Percentiles rank a stretch among this genome's conserved stretches.
phyloP scores from a whole-genome alignment of 2,113 vertebrate species.

The Seriola dumerili region DNA sequence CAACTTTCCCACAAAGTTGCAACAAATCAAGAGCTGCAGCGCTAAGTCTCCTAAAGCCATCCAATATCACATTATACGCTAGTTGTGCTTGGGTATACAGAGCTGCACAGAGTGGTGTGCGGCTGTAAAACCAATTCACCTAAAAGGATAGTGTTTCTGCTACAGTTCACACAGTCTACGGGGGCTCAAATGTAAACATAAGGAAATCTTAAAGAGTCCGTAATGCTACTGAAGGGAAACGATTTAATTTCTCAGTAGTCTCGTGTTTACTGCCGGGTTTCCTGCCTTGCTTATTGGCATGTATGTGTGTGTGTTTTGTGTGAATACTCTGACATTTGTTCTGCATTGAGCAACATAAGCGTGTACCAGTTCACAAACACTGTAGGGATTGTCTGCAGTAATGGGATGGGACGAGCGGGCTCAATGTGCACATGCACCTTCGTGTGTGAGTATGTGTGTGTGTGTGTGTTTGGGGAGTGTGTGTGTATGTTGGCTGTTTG shows the following conservation, averaged over 20 bases:
- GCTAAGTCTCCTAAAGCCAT: slow-evolving; percentile 71
- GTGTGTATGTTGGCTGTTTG: slow-evolving; percentile 45
- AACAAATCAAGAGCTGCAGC: slow-evolving; percentile 75
- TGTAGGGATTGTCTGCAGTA: slow-evolving; percentile 66
- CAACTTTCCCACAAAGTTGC: slow-evolving; percentile 83
- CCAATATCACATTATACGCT: slow-evolving; percentile 74
- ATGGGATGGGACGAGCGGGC: slow-evolving; percentile 47
- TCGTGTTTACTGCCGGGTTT: slow-evolving; percentile 33
- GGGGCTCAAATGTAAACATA: slow-evolving; percentile 45
- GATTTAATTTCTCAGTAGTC: slow-evolving; percentile 40
- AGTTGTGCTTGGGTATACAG: slow-evolving; percentile 54
- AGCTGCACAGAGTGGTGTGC: slow-evolving; percentile 49
- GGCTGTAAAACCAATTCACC: slow-evolving; percentile 56
- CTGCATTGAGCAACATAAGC: slow-evolving; percentile 25
- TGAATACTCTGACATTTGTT: slow-evolving; percentile 25
- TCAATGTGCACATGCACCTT: slow-evolving; percentile 47
- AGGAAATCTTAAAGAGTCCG: slow-evolving; percentile 36
- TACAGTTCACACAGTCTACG: slow-evolving; percentile 28
- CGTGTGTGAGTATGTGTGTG: slow-evolving; percentile 26
- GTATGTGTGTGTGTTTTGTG: slow-evolving; percentile 16
- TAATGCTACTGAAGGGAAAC: slow-evolving; percentile 53
- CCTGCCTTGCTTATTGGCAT: background rate
- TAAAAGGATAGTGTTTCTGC: slow-evolving; percentile 57
- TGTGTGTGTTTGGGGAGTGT: slow-evolving; percentile 6
- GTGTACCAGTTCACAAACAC: slow-evolving; percentile 56